Conservation (phyloP, 2,113 vertebrate species). For the Aegypius monachus region DNA sequence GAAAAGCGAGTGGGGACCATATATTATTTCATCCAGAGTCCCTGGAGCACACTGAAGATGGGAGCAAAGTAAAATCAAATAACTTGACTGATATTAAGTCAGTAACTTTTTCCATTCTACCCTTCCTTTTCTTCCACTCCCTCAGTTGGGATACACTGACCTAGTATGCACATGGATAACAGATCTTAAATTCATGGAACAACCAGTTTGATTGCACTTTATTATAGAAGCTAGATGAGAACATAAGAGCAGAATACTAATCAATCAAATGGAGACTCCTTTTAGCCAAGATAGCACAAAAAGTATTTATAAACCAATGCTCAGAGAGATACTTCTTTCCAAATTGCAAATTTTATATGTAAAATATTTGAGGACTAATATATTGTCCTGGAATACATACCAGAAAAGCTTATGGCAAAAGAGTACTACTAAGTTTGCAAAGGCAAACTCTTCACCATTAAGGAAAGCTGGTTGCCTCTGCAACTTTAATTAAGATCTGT, state of each 20-base stretch:
- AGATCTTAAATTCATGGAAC: neutral
- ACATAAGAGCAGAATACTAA: neutral
- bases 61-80: neutral
- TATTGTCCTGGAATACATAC: neutral
- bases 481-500: neutral
- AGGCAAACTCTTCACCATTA: neutral
- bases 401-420: neutral
- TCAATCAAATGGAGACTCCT: neutral
- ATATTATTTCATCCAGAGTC: neutral
- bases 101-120: neutral
- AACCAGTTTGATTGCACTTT: neutral
- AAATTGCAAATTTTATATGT: neutral
- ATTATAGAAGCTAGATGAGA: neutral
- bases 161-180: neutral
- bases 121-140: neutral
- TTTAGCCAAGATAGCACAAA: neutral
- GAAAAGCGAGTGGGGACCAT: neutral
- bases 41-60: neutral
- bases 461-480: neutral
- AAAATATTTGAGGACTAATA: neutral
- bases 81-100: neutral
- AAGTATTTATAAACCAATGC: neutral
- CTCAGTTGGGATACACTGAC: neutral
- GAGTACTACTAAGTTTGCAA: neutral
- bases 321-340: neutral